Evolutionary conservation across 2,888 invertebrate genomes (phyloP), one percentile per base, ranked within the genome.

Genomic region (Synanthedon myopaeformis): DNA sequence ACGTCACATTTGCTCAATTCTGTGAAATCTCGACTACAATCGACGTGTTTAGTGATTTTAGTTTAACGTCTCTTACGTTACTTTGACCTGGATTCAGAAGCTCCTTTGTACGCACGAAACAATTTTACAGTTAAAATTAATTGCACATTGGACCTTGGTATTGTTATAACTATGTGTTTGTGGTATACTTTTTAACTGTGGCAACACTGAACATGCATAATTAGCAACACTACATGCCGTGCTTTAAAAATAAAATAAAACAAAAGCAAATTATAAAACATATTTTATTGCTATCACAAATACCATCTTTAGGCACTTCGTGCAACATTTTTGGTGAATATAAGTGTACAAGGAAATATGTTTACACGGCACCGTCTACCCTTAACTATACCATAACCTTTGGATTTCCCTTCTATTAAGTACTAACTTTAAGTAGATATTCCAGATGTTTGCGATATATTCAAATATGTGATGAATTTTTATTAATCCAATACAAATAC

Each of bases 341-440:
- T 35, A 35, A 23, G 35, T 35, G 35, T 35, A 35, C 35, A 35
- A 35, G 35, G 35, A 35, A 45, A 45, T 45, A 13, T 45, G 45
- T 45, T 45, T n/a, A 45, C 45, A 45, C 3, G 14, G 13, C 13
- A 14, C 45, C 45, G 13, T 45, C 13, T 8, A 49, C 49, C 17
- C 19, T 17, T 65, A 61, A 64, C 63, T 63, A 61, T 70, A 74
- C 76, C 76, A 66, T 72, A 65, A 79, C 77, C 79, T 77, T 78
- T 79, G 74, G 74, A 79, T 71, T 66, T 67, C 57, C 78, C 80
- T 79, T 76, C 78, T 78, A 74, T 70, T 82, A 84, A 85, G 86
- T 86, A 86, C 85, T 82, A 78, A 66, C 57, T 72, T 79, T 84
- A 85, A 84, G 82, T 81, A 79, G 83, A 86, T 84, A 85, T 85